A percentile compares a stretch with the other conserved stretches of the same genome.
Conservation (phyloP, 2,888 invertebrate genomes). For the Agrilus biguttatus region DNA sequence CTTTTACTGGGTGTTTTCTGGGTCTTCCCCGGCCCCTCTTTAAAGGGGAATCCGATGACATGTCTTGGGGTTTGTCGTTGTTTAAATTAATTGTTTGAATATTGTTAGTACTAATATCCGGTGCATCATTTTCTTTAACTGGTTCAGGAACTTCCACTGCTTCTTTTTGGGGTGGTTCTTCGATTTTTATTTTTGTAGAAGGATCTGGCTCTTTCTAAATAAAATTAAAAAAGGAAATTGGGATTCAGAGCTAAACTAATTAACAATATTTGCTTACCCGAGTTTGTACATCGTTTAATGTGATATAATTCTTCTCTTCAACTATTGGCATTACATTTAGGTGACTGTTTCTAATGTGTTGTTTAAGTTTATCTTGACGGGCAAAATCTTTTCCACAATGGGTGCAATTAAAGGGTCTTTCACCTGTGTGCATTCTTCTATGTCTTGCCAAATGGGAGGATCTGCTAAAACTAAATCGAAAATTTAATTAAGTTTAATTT, state of each 20-base stretch:
- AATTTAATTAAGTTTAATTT: neutral
- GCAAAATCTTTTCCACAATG: conserved; percentile 58
- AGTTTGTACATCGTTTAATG: too few species aligned
- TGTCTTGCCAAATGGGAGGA: conserved; percentile 56
- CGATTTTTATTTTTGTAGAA: too few species aligned
- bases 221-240: neutral
- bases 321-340: conserved; percentile 21
- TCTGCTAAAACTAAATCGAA: conserved; percentile 42
- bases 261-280: neutral
- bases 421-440: conserved; percentile 56
- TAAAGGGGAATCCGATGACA: conserved; percentile 26
- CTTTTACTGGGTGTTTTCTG: conserved; percentile 35
- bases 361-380: conserved; percentile 55
- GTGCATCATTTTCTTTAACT: too few species aligned
- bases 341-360: conserved; percentile 48
- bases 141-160: too few species aligned
- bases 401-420: conserved; percentile 53
- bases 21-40: conserved; percentile 38
- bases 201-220: too few species aligned
- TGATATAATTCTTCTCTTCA: neutral
- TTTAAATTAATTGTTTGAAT: too few species aligned
- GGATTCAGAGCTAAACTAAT: neutral
- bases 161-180: neutral
- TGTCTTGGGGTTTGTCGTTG: neutral
- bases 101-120: too few species aligned